Conservation (phyloP, 2,113 vertebrate species). For the Nettapus auritus region DNA sequence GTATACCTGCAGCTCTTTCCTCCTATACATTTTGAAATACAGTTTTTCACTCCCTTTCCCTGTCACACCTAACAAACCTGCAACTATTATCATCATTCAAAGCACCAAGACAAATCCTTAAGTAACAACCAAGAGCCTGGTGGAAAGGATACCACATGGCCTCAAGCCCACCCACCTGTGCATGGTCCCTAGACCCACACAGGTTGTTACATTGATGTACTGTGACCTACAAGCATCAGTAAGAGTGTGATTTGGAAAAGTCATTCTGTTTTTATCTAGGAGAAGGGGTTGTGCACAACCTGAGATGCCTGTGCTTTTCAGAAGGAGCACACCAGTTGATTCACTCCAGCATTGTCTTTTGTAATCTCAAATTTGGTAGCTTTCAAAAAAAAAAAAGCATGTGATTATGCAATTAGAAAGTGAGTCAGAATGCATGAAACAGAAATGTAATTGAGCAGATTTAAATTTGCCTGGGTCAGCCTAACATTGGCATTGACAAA, state of each 20-base stretch:
- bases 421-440: neutral
- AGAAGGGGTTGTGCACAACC: neutral
- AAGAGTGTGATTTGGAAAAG: neutral
- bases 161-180: neutral
- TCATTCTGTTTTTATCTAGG: neutral
- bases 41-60: neutral
- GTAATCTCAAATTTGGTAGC: neutral
- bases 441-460: neutral
- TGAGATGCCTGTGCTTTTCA: neutral
- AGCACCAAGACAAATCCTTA: neutral
- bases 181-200: neutral
- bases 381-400: neutral
- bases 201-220: neutral
- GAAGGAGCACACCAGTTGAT: neutral
- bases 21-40: neutral
- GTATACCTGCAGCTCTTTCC: neutral
- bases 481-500: neutral
- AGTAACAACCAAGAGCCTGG: neutral
- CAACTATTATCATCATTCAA: neutral
- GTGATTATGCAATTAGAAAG: neutral
- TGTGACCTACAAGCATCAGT: neutral
- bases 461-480: neutral
- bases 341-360: neutral
- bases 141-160: neutral
- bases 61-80: neutral